phyloP scores from a whole-genome alignment of 2,113 vertebrate genomes.

The Pampusana beccarii region DNA sequence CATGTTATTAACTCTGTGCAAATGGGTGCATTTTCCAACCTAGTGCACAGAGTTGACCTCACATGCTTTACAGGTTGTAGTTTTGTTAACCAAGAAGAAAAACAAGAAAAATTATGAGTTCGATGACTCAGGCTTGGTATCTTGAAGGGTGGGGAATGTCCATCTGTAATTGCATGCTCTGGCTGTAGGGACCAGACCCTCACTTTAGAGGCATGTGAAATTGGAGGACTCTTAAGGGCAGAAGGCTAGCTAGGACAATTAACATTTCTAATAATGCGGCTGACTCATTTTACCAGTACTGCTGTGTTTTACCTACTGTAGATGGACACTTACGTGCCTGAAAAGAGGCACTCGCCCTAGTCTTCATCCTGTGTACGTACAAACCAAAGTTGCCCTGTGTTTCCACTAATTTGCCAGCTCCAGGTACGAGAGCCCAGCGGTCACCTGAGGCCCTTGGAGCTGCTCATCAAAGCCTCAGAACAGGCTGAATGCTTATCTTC shows the following conservation, averaged over 20 bases:
- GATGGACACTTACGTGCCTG: background rate
- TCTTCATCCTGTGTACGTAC: background rate
- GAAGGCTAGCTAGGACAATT: background rate
- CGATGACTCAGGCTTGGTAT: background rate
- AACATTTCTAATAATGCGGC: background rate
- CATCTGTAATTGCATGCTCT: background rate
- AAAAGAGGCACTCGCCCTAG: background rate
- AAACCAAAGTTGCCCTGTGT: background rate
- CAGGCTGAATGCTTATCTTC: background rate
- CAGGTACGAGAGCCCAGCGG: background rate
- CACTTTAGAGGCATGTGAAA: background rate
- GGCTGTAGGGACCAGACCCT: background rate
- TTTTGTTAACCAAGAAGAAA: background rate
- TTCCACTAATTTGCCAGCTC: background rate
- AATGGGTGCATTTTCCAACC: background rate
- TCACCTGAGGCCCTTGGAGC: background rate
- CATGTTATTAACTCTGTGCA: background rate
- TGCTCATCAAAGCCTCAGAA: background rate
- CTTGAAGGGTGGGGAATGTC: background rate
- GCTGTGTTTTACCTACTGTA: background rate
- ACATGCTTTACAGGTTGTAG: background rate
- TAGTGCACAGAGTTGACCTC: background rate
- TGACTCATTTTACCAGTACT: background rate
- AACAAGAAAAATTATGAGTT: background rate
- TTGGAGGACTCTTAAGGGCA: background rate